Conservation (phyloP, 2,113 vertebrate species). For the Willisornis vidua region DNA sequence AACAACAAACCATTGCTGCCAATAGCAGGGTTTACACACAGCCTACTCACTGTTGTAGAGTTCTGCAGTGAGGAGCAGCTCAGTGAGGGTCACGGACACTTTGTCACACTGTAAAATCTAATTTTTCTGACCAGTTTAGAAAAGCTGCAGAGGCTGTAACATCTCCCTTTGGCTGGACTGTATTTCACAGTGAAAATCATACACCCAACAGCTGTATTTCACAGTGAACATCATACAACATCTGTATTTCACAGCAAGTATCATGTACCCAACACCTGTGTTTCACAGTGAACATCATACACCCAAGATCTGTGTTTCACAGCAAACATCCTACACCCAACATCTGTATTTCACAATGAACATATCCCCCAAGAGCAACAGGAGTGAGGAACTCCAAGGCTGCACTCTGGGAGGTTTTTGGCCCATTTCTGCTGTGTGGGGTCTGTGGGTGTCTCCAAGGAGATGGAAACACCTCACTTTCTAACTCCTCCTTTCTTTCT, state of each 20-base stretch:
- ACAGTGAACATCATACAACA: no score
- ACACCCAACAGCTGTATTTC: not conserved
- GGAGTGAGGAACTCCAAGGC: not conserved
- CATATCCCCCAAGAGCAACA: rapidly evolving
- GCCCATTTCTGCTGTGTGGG: not conserved
- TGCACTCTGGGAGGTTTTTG: rapidly evolving
- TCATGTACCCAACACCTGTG: not conserved
- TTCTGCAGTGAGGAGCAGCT: not conserved
- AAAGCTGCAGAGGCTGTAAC: rapidly evolving
- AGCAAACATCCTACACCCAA: no score
- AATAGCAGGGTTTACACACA: not conserved
- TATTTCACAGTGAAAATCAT: not conserved
- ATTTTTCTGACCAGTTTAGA: not conserved
- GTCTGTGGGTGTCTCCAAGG: not conserved
- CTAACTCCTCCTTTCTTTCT: not conserved
- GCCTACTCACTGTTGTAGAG: not conserved
- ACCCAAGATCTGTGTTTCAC: not conserved
- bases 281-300: not conserved
- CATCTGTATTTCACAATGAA: no score
- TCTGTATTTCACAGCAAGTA: not conserved
- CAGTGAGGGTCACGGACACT: not conserved
- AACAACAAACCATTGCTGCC: not conserved
- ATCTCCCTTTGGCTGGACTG: not conserved
- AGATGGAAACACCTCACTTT: rapidly evolving
- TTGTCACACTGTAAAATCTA: not conserved